A percentile compares a stretch with the other conserved stretches of the same genome.
Conservation (phyloP, 1,140 invertebrate genomes). For the Calliphora vicina region DNA sequence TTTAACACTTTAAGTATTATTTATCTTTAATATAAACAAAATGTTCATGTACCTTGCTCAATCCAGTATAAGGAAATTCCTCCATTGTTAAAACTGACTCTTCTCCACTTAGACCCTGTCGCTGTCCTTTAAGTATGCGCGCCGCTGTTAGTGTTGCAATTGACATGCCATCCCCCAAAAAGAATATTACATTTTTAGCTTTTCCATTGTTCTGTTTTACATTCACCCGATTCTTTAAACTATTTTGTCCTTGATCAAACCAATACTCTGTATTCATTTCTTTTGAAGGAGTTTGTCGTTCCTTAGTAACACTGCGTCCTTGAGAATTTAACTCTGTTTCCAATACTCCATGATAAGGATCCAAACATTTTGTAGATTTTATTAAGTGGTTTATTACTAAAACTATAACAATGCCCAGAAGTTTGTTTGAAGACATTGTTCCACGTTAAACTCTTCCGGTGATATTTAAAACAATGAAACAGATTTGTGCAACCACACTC, state of each 20-base stretch:
- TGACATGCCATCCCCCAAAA: conserved; percentile 82
- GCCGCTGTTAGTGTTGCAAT: conserved; percentile 74
- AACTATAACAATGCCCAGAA: not conserved
- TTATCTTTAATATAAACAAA: not conserved
- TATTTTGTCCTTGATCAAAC: conserved; percentile 44
- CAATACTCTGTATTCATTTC: conserved; percentile 42
- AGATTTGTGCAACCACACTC: not conserved
- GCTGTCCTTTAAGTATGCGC: conserved; percentile 73
- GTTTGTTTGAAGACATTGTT: not conserved
- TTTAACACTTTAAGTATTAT: not conserved
- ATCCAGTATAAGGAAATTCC: conserved; percentile 74
- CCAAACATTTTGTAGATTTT: not conserved
- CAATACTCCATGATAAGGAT: not conserved
- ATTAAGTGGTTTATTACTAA: not conserved
- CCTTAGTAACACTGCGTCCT: not conserved
- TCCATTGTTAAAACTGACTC: conserved; percentile 77
- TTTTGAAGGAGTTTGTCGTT: not conserved
- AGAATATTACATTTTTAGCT: conserved; percentile 78
- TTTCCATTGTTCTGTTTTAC: conserved; percentile 26
- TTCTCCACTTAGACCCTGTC: conserved; percentile 67
- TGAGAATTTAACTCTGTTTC: not conserved
- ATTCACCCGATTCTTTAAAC: conserved; percentile 43
- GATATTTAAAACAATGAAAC: not conserved
- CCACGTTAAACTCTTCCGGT: not conserved
- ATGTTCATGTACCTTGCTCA: conserved; percentile 67